Evolutionary conservation across 2,888 invertebrate species (phyloP).

Genomic region (Xestia sexstrigata): DNA sequence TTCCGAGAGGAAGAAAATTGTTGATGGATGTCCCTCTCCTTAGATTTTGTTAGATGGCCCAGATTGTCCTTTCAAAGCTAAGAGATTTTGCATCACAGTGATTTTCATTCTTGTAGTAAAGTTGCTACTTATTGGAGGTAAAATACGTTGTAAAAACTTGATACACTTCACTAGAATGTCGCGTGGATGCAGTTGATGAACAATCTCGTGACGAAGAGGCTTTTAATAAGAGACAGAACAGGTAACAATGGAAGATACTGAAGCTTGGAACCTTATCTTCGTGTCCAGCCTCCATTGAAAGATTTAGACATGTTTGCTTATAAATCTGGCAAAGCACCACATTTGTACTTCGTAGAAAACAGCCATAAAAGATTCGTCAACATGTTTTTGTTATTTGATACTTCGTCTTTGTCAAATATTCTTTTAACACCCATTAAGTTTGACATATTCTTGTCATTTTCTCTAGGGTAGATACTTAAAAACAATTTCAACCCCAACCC

Average conservation of each 20-base stretch:
- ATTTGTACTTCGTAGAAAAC: background rate
- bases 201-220: background rate
- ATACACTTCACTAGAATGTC: background rate
- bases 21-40: background rate
- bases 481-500: constrained; percentile 20
- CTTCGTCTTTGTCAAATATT: background rate
- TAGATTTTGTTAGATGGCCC: background rate
- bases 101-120: background rate
- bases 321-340: background rate
- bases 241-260: background rate
- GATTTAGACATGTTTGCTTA: background rate
- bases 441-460: background rate
- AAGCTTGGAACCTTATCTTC: background rate
- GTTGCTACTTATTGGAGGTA: background rate
- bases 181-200: background rate
- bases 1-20: background rate
- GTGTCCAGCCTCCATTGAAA: background rate
- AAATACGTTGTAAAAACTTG: background rate
- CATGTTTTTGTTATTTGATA: constrained; percentile 6
- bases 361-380: background rate
- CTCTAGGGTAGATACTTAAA: background rate
- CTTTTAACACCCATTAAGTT: background rate
- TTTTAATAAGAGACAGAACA: background rate
- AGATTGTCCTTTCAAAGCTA: background rate
- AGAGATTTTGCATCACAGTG: background rate